Base-by-base conservation (phyloP, 2,113 vertebrate genomes). In the Coregonus clupeaformis region DNA sequence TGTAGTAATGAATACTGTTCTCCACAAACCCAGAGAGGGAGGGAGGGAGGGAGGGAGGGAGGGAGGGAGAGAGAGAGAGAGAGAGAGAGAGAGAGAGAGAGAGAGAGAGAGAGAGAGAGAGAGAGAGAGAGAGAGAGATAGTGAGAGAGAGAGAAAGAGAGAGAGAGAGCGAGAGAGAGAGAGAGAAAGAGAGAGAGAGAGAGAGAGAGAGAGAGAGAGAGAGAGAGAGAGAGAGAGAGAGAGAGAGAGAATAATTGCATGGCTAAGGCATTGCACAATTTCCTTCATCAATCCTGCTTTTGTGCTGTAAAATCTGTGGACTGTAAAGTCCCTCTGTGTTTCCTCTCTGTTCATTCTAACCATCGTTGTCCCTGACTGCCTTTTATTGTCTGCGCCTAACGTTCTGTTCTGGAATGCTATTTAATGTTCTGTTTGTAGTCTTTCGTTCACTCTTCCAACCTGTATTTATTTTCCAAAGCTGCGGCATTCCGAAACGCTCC, bases 361-460 rank as follows among this genome's bases (percentile, higher is more conserved):
- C 82, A 52, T 77, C 60, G 62, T 88, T 83, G 80, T 85, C 70
- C 72, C 80, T 72, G 77, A 81, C 72, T 69, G n/a, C 42, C 60
- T 75, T 76, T 76, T 66, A 87, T 88, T 85, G 82, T 78, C 75
- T 80, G 36, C 22, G 29, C 72, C 77, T 73, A 75, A 77, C 76
- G 9, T 20, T 80, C 59, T 45, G 69, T 69, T 74, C 49, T 29
- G 29, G 60, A 75, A 77, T 77, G 73, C 80, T 79, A 66, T 79
- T 82, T 84, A 80, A 85, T 81, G 84, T 86, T 90, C 75, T 66
- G 76, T 82, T 77, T 79, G 70, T 74, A 73, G 86, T 88, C 84
- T 71, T 80, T 70, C 75, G 64, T 76, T 78, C 24, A 6, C 77
- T 78, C 30, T 16, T 76, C 66, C 30, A 82, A 76, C 88, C 79